Evolutionary conservation across 2,113 vertebrate genomes (phyloP).

Genomic region (Leiothrix lutea): DNA sequence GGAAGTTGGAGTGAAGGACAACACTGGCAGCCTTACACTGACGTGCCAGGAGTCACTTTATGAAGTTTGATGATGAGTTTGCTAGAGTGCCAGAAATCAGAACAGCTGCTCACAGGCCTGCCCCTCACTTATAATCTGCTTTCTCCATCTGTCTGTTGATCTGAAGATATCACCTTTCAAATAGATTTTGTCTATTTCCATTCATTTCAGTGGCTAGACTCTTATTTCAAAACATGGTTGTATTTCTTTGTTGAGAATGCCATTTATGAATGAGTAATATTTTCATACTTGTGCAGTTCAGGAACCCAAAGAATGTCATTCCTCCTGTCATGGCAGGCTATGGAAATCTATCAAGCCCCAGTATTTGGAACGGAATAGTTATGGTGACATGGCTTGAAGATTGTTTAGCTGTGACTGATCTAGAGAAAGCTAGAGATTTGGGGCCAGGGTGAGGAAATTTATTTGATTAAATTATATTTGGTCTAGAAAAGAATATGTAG

Average conservation of each 20-base stretch:
- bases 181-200: background rate
- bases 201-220: background rate
- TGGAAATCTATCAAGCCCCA: background rate
- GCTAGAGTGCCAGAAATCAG: background rate
- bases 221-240: conserved; percentile 25
- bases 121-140: background rate
- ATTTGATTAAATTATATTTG: background rate
- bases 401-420: background rate
- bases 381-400: background rate
- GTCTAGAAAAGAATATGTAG: background rate
- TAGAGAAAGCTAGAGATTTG: background rate
- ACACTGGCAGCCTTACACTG: background rate
- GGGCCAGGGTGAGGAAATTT: background rate
- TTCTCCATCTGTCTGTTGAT: background rate
- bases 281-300: conserved; percentile 13
- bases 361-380: background rate
- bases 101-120: background rate
- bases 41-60: background rate
- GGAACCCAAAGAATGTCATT: background rate
- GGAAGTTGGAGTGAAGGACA: background rate
- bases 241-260: background rate
- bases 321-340: background rate
- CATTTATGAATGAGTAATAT: background rate
- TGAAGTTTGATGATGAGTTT: background rate
- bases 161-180: background rate